Evolutionary conservation across 35 echinoderm and acorn worm species (phyloP).

Genomic region (Heliocidaris erythrogramma): DNA sequence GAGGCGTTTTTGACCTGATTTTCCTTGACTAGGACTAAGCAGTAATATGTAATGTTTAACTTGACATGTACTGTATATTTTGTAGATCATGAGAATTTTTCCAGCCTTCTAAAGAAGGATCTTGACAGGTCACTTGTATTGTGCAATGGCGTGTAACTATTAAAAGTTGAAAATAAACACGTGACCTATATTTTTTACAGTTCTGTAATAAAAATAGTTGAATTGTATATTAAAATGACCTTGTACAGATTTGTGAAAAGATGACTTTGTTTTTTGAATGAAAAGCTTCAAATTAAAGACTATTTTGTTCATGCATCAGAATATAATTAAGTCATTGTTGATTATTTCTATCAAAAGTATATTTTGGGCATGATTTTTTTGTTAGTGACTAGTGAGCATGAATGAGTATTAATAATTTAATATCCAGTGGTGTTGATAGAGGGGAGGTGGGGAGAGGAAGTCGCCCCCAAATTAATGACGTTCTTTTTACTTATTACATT

Average conservation of each 20-base stretch:
- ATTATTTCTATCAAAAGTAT: background rate
- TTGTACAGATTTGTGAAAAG: conserved; percentile 39
- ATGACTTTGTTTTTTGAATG: conserved; percentile 46
- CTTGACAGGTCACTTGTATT: conserved; percentile 35
- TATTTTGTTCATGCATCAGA: conserved; percentile 46
- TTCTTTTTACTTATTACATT: no score
- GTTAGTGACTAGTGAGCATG: no score
- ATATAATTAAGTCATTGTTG: background rate
- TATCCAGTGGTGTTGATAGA: background rate
- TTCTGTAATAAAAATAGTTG: conserved; percentile 41
- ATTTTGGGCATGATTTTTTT: background rate
- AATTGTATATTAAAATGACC: conserved; percentile 43
- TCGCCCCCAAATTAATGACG: no score
- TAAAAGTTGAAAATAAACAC: background rate
- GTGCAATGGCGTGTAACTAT: conserved; percentile 42
- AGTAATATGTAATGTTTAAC: conserved; percentile 20
- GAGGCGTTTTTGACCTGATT: background rate
- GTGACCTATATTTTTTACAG: conserved; percentile 45
- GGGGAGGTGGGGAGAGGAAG: background rate
- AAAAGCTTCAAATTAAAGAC: conserved; percentile 40
- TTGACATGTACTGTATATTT: conserved; percentile 38
- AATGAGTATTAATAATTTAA: background rate
- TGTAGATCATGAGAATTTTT: conserved; percentile 22
- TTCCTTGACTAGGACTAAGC: conserved; percentile 20
- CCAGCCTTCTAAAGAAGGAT: background rate